Evolutionary conservation across 2,888 invertebrate genomes (phyloP).

Genomic region (Chrysolina oricalcia): DNA sequence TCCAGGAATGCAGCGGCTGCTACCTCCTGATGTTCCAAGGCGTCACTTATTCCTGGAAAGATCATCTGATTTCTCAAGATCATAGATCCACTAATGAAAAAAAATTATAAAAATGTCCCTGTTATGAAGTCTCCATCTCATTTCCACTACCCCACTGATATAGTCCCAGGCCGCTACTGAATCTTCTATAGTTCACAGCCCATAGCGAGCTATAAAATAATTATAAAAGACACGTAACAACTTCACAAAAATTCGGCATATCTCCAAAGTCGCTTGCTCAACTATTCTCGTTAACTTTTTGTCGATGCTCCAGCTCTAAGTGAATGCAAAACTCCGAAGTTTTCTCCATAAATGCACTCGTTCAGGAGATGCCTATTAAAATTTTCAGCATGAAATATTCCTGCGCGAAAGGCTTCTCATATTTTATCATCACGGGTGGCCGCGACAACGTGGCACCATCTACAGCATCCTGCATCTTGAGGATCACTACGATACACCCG

Average conservation of each 20-base stretch:
- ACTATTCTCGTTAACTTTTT: conserved; percentile 11
- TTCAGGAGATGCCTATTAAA: conserved; percentile 47
- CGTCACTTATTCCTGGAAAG: no score
- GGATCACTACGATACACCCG: not conserved
- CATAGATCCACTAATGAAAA: no score
- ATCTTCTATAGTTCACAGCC: no score
- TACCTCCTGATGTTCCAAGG: no score
- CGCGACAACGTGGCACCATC: conserved; percentile 46
- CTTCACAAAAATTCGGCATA: not conserved
- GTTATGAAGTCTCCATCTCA: no score
- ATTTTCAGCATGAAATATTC: conserved; percentile 52
- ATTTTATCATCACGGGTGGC: conserved; percentile 48
- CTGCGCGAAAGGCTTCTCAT: conserved; percentile 42
- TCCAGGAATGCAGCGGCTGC: no score
- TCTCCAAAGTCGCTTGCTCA: not conserved
- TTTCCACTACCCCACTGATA: no score
- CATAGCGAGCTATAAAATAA: no score
- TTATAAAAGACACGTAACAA: not conserved
- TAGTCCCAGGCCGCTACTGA: no score
- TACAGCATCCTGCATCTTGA: conserved; percentile 9
- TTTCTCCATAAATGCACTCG: conserved; percentile 32
- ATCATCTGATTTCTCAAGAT: no score
- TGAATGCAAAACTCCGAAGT: conserved; percentile 1
- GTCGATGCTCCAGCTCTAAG: not conserved
- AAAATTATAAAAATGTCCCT: no score